Percentiles rank a stretch among this genome's conserved stretches.
These are phyloP conservation scores for Sipha maydis DNA, from an alignment of 2,888 invertebrate species.

Conservation along the genomic window DNA sequence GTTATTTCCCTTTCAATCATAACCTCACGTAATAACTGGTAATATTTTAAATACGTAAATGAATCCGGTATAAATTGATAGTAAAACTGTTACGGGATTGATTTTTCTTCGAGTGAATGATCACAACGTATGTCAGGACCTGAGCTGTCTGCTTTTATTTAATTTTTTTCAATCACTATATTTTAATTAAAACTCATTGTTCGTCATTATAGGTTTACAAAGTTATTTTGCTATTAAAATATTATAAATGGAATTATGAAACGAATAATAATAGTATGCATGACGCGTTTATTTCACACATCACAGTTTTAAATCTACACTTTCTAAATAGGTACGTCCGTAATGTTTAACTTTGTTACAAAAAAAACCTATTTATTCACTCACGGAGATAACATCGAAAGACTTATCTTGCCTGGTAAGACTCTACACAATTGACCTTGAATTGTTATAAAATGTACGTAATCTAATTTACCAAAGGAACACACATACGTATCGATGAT, in stretches of 20 bases:
- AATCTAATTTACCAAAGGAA: constrained; percentile 28
- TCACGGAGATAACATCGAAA: too few relatives aligned
- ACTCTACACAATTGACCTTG: constrained; percentile 9
- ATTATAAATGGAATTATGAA: background rate
- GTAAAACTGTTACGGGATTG: too few relatives aligned
- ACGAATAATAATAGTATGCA: background rate
- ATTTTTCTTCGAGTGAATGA: too few relatives aligned
- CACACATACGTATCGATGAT: constrained; percentile 39
- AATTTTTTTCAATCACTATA: too few relatives aligned
- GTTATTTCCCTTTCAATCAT: background rate
- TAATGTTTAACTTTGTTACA: constrained; percentile 14
- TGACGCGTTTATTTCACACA: constrained; percentile 36
- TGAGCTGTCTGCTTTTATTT: too few relatives aligned
- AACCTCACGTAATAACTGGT: background rate
- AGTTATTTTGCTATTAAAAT: too few relatives aligned
- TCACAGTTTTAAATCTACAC: background rate
- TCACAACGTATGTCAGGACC: too few relatives aligned
- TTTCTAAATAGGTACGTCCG: constrained; percentile 31
- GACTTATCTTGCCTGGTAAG: background rate
- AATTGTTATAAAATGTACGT: background rate
- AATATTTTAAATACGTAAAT: background rate
- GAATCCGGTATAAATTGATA: too few relatives aligned
- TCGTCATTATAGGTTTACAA: too few relatives aligned
- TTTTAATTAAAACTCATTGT: too few relatives aligned
- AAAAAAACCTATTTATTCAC: constrained; percentile 11